These are phyloP conservation scores for Xylota sylvarum DNA, from an alignment of 2,888 invertebrate species.

Conservation along the genomic window DNA sequence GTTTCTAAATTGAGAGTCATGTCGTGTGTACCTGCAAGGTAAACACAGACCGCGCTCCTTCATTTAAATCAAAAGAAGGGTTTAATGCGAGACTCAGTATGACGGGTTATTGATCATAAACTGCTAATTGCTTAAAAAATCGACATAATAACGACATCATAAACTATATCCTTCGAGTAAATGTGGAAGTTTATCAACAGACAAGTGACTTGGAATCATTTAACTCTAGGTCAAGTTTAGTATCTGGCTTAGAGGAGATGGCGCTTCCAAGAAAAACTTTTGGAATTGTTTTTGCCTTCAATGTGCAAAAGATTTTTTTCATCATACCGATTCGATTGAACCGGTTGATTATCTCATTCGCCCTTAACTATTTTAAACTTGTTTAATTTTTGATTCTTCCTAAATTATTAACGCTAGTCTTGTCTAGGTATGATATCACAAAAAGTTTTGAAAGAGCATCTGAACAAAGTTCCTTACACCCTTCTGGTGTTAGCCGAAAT, in stretches of 20 bases:
- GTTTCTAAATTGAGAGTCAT: constrained; percentile 46
- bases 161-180: constrained; percentile 26
- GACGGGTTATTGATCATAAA: constrained; percentile 66
- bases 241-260: background rate
- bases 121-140: constrained; percentile 60
- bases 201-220: background rate
- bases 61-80: constrained; percentile 30
- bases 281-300: too few species aligned
- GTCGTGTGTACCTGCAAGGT: constrained; percentile 71
- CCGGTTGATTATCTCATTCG: too few species aligned
- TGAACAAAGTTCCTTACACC: too few species aligned
- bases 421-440: too few species aligned
- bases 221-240: background rate
- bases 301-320: too few species aligned
- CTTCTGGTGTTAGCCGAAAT: too few species aligned
- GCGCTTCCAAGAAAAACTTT: too few species aligned
- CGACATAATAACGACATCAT: constrained; percentile 59
- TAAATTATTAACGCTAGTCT: too few species aligned
- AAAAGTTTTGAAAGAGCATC: too few species aligned
- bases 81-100: constrained; percentile 24
- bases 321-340: too few species aligned
- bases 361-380: too few species aligned
- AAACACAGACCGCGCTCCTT: constrained; percentile 53
- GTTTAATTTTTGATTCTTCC: too few species aligned
- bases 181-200: constrained; percentile 18